phyloP scores from a whole-genome alignment of 1,140 invertebrate species.

The Polypedilum pembai region DNA sequence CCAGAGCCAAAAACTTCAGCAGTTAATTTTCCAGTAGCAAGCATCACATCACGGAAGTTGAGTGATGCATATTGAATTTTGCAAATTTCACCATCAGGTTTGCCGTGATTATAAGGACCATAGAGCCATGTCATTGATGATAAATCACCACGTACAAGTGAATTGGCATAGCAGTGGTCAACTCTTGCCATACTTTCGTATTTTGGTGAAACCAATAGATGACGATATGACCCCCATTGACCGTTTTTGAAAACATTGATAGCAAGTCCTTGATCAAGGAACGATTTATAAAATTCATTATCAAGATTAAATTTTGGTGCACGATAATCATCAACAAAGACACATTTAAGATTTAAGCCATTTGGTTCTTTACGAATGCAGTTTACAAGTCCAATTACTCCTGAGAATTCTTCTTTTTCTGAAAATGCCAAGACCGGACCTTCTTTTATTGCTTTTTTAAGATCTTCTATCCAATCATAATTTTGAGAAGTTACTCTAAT shows the following conservation, averaged over 20 bases:
- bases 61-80: constrained; percentile 58
- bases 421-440: constrained; percentile 48
- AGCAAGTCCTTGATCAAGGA: constrained; percentile 64
- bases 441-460: constrained; percentile 52
- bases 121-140: constrained; percentile 77
- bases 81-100: constrained; percentile 43
- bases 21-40: constrained; percentile 63
- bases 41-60: constrained; percentile 75
- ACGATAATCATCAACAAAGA: constrained; percentile 56
- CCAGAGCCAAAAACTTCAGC: constrained; percentile 52
- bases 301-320: constrained; percentile 57
- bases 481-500: constrained; percentile 36
- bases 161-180: constrained; percentile 70
- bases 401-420: constrained; percentile 58
- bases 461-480: constrained; percentile 48
- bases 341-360: constrained; percentile 52
- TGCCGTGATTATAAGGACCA: constrained; percentile 46
- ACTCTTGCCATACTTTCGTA: constrained; percentile 33
- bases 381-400: constrained; percentile 76
- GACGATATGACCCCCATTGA: constrained; percentile 74
- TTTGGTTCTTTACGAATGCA: constrained; percentile 63
- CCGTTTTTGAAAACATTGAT: constrained; percentile 70
- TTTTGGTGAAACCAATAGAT: constrained; percentile 48
- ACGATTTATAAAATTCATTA: constrained; percentile 56
- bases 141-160: constrained; percentile 71